Percentiles rank a stretch among this genome's conserved stretches.
phyloP scores from a whole-genome alignment of 2,113 vertebrate genomes.

The Rhagologus leucostigma region DNA sequence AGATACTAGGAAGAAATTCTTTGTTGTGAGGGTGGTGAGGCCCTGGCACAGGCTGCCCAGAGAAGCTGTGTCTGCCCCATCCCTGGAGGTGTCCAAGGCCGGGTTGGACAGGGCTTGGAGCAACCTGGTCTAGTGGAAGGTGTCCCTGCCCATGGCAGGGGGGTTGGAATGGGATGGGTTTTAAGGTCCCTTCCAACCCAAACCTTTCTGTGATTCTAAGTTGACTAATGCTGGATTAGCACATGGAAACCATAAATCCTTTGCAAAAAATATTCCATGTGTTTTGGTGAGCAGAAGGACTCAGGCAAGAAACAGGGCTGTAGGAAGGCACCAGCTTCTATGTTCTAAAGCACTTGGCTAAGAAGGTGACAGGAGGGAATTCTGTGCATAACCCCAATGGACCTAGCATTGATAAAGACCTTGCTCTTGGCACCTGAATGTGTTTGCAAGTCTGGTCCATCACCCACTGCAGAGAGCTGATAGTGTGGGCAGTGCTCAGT shows the following conservation, averaged over 20 bases:
- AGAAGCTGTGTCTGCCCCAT: neutral
- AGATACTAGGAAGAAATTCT: neutral
- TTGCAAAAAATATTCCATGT: neutral
- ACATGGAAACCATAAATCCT: neutral
- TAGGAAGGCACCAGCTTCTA: neutral
- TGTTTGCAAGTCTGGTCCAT: neutral
- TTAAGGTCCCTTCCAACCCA: neutral
- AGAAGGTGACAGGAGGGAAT: neutral
- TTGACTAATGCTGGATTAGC: neutral
- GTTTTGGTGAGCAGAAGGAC: neutral
- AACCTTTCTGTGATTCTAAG: neutral
- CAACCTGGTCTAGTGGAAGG: neutral
- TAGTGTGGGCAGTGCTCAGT: neutral
- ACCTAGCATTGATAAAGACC: neutral
- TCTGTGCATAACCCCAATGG: neutral
- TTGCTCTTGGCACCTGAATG: neutral
- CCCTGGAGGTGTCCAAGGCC: neutral
- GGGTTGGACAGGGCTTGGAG: rapidly evolving
- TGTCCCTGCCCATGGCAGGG: neutral
- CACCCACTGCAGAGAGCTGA: neutral
- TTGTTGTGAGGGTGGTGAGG: neutral
- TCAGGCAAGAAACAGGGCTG: neutral
- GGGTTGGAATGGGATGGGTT: neutral
- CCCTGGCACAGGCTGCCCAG: neutral
- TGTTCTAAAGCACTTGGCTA: neutral